phyloP scores from a whole-genome alignment of 2,888 invertebrate species.

The Drosophila antonietae region DNA sequence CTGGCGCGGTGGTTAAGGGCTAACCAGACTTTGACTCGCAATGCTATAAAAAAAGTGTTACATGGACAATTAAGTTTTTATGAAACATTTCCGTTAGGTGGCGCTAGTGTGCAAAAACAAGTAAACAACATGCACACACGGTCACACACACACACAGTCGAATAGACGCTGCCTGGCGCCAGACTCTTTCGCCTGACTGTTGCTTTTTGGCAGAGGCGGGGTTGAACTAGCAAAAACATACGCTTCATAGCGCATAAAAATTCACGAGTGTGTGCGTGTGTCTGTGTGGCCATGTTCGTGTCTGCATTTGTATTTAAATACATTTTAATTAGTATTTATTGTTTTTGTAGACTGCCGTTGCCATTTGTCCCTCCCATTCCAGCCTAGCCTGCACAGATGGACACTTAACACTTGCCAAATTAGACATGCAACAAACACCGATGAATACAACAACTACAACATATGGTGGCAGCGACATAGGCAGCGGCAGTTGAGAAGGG shows the following conservation, averaged over 20 bases:
- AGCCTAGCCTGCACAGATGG: conserved; percentile 7
- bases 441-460: conserved; percentile 30
- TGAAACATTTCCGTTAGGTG: conserved; percentile 81
- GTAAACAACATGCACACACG: conserved; percentile 57
- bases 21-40: conserved; percentile 47
- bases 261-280: conserved; percentile 22
- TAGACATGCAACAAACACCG: conserved; percentile 71
- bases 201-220: background rate
- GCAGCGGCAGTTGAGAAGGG: conserved; percentile 37
- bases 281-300: conserved; percentile 39
- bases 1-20: conserved; percentile 49
- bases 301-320: conserved; percentile 70
- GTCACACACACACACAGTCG: conserved; percentile 18
- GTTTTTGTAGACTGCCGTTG: conserved; percentile 58
- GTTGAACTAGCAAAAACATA: conserved; percentile 48
- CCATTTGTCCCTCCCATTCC: conserved; percentile 6
- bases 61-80: conserved; percentile 82
- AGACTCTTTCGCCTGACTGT: conserved; percentile 38
- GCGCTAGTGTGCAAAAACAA: conserved; percentile 65
- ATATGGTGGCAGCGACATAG: conserved; percentile 11
- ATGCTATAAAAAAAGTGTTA: conserved; percentile 75
- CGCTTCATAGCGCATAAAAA: conserved; percentile 58
- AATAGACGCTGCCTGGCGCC: conserved; percentile 45
- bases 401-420: conserved; percentile 74
- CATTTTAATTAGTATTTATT: conserved; percentile 79